These are phyloP conservation scores for Trissolcus japonicus DNA, from an alignment of 2,888 invertebrate species.

Conservation along the genomic window DNA sequence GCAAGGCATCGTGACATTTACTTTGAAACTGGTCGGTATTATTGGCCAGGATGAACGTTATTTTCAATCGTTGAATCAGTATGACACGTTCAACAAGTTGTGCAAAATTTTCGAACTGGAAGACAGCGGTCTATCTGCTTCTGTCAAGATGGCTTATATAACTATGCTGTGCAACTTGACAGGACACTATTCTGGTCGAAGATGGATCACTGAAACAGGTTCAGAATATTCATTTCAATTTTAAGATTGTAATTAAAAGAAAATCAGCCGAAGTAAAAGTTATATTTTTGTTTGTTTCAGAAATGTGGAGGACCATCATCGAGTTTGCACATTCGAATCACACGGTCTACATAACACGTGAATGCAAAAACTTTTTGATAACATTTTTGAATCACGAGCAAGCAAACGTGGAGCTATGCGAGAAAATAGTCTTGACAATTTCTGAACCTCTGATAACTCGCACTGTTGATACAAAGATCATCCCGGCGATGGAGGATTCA, in stretches of 20 bases:
- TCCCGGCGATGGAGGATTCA: constrained; percentile 72
- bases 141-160: constrained; percentile 83
- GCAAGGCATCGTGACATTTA: constrained; percentile 79
- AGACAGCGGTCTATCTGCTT: constrained; percentile 77
- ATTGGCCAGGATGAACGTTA: constrained; percentile 79
- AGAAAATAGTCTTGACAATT: constrained; percentile 79
- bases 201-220: constrained; percentile 79
- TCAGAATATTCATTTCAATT: constrained; percentile 20
- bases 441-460: constrained; percentile 80
- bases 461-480: constrained; percentile 74
- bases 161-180: constrained; percentile 80
- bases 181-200: constrained; percentile 81
- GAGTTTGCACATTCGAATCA: constrained; percentile 82
- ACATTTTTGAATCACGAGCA: constrained; percentile 66
- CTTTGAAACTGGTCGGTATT: constrained; percentile 81
- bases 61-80: constrained; percentile 79
- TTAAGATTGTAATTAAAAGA: neutral
- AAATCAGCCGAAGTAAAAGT: neutral
- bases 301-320: constrained; percentile 81
- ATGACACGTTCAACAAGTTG: constrained; percentile 75
- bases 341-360: constrained; percentile 84
- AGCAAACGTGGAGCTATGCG: constrained; percentile 74
- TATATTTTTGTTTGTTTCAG: constrained; percentile 67
- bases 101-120: constrained; percentile 69
- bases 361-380: constrained; percentile 81